phyloP scores from a whole-genome alignment of 2,113 vertebrate species.

The Okapia johnstoni region DNA sequence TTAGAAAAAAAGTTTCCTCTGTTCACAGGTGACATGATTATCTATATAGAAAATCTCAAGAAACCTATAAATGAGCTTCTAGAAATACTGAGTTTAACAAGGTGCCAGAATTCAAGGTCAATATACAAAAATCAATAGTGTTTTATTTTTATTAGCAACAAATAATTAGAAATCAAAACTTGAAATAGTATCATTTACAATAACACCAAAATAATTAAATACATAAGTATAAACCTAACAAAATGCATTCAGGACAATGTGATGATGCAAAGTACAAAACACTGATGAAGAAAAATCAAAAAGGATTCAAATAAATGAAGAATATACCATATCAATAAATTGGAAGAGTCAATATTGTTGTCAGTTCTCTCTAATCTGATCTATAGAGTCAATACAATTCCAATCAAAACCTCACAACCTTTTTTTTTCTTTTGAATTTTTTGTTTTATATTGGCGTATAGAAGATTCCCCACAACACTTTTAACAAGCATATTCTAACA shows the following conservation, averaged over 20 bases:
- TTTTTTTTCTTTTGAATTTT: not conserved
- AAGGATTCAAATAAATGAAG: not conserved
- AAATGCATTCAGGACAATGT: not conserved
- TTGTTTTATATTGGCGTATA: not conserved
- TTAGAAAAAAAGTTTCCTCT: not conserved
- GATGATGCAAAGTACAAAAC: not conserved
- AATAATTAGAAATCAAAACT: not conserved
- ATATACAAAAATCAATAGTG: not conserved
- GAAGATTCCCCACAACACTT: not conserved
- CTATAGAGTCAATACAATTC: not conserved
- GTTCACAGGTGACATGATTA: not conserved
- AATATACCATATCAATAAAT: not conserved
- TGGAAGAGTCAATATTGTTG: not conserved
- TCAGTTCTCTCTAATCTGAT: not conserved
- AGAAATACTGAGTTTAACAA: not conserved
- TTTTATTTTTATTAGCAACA: not conserved
- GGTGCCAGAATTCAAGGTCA: not conserved
- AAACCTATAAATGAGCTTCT: not conserved
- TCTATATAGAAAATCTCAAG: not conserved
- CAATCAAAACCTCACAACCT: not conserved
- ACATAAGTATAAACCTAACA: not conserved
- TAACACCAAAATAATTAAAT: not conserved
- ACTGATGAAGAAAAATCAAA: not conserved
- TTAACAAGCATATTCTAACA: not conserved
- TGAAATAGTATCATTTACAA: not conserved